Conservation (phyloP, 2,113 vertebrate genomes). For the Talpa occidentalis region DNA sequence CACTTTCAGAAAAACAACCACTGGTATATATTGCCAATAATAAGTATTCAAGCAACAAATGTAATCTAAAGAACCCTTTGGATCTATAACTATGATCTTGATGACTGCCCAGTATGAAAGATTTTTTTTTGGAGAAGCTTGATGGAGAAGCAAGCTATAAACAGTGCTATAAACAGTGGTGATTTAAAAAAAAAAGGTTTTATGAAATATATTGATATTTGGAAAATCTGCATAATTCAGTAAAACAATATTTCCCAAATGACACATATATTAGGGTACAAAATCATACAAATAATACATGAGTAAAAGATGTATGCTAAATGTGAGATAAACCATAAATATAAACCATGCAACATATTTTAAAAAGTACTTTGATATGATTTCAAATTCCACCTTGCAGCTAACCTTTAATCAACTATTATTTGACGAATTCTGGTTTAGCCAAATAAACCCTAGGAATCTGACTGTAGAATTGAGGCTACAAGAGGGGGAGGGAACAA, state of each 20-base stretch:
- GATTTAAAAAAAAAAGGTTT: background rate
- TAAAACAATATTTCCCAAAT: slow-evolving; percentile 32
- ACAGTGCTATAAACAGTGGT: background rate
- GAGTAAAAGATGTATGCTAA: background rate
- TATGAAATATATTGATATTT: slow-evolving; percentile 32
- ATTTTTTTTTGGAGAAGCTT: slow-evolving; percentile 33
- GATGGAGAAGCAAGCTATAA: too few species aligned
- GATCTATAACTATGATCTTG: background rate
- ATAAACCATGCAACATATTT: background rate
- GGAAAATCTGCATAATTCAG: background rate
- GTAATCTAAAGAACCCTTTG: slow-evolving; percentile 19
- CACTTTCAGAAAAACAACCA: background rate
- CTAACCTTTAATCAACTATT: background rate
- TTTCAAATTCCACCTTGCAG: slow-evolving; percentile 22
- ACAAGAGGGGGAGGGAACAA: too few species aligned
- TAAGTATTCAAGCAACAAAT: slow-evolving; percentile 5
- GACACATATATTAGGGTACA: background rate
- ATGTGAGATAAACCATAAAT: background rate
- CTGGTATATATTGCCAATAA: background rate
- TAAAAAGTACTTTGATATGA: background rate
- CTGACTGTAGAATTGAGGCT: too few species aligned
- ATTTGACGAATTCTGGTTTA: background rate
- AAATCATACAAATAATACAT: background rate
- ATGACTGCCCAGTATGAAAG: background rate
- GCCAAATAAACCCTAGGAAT: too few species aligned